These are phyloP conservation scores for Scyliorhinus canicula DNA, from an alignment of 2,797 vertebrate species.

Conservation along the genomic window DNA sequence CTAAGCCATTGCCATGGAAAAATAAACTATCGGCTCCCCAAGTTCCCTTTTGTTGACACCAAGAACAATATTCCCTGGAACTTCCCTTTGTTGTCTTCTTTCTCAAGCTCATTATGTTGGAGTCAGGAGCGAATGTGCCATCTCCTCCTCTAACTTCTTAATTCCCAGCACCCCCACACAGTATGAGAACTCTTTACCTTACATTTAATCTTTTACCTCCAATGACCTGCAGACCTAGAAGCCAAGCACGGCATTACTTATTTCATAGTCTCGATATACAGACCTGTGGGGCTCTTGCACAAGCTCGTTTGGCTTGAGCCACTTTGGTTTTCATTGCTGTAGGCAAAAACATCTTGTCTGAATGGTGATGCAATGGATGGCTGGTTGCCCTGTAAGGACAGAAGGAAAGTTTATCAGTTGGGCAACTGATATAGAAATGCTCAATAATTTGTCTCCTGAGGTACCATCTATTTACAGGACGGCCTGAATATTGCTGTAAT, in stretches of 20 bases:
- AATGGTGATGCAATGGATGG: constrained; percentile 66
- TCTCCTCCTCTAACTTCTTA: too few relatives aligned
- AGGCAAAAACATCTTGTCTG: constrained; percentile 70
- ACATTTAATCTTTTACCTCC: not conserved
- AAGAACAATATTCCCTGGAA: too few relatives aligned
- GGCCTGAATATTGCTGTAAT: not conserved
- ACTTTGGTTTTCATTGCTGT: constrained; percentile 69
- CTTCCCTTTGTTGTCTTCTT: too few relatives aligned
- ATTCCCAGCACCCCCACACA: too few relatives aligned
- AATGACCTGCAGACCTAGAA: not conserved
- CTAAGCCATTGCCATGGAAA: too few relatives aligned
- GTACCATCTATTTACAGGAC: not conserved
- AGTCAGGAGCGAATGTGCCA: too few relatives aligned
- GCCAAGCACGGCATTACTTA: not conserved
- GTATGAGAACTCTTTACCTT: too few relatives aligned
- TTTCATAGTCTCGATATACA: not conserved
- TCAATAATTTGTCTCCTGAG: not conserved
- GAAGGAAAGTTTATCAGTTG: not conserved
- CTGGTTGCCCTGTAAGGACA: constrained; percentile 65
- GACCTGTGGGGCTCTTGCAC: constrained; percentile 87
- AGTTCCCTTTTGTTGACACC: too few relatives aligned
- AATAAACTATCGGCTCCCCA: too few relatives aligned
- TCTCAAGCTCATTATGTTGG: too few relatives aligned
- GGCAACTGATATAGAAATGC: not conserved
- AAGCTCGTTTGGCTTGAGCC: constrained; percentile 79